A percentile compares a stretch with the other conserved stretches of the same genome.
phyloP scores from a whole-genome alignment of 2,888 invertebrate genomes.

The Dryobotodes eremita region DNA sequence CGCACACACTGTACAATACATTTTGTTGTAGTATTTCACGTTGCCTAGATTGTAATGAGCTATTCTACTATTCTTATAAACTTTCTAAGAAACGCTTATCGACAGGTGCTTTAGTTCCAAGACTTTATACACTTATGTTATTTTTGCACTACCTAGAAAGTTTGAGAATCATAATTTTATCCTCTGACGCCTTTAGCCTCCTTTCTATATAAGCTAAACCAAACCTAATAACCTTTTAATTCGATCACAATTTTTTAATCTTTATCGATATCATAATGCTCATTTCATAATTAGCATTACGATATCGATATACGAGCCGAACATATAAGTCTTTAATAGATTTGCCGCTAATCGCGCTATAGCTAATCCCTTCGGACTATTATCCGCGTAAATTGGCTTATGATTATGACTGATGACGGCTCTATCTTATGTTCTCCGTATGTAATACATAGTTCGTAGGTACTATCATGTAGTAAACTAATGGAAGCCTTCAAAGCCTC shows the following conservation, averaged over 20 bases:
- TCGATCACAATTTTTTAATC: too few relatives aligned
- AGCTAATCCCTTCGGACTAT: not conserved
- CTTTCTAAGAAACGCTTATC: constrained; percentile 52
- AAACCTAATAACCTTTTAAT: too few relatives aligned
- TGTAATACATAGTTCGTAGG: not conserved
- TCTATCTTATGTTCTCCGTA: not conserved
- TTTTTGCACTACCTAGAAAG: not conserved
- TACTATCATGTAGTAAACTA: not conserved
- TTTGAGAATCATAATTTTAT: not conserved
- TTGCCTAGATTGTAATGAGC: constrained; percentile 57
- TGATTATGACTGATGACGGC: not conserved
- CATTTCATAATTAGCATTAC: not conserved
- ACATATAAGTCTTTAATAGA: not conserved
- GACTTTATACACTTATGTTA: not conserved
- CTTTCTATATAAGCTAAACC: too few relatives aligned
- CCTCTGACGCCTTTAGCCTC: too few relatives aligned
- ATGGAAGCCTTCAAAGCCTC: not conserved
- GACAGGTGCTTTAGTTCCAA: constrained; percentile 13
- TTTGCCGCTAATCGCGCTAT: not conserved
- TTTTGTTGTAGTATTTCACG: constrained; percentile 66
- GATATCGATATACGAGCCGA: not conserved
- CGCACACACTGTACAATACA: constrained; percentile 59
- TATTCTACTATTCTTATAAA: constrained; percentile 48
- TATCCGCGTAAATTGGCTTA: not conserved
- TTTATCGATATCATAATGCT: too few relatives aligned